A percentile compares a stretch with the other conserved stretches of the same genome.
Evolutionary conservation across 53 echinoderm and acorn worm species (phyloP).

Genomic region (Henricia sp.): DNA sequence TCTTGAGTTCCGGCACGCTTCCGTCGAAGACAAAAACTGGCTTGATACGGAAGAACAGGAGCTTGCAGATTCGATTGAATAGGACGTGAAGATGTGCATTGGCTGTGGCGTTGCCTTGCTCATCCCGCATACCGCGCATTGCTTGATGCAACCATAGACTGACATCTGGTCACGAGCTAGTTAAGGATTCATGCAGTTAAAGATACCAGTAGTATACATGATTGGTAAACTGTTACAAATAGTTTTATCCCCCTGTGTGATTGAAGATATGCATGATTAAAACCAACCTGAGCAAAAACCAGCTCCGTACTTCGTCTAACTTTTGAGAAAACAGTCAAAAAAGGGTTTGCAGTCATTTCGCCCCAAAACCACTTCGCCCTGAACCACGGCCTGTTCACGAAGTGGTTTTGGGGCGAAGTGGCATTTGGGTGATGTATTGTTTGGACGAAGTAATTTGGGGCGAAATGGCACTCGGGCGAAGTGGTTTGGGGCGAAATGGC

Average conservation of each 20-base stretch:
- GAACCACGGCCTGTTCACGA: too few relatives aligned
- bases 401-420: too few relatives aligned
- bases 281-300: too few relatives aligned
- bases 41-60: conserved; percentile 91
- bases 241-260: neutral
- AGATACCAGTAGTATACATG: neutral
- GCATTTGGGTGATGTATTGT: too few relatives aligned
- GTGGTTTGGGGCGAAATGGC: too few relatives aligned
- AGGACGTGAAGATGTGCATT: conserved; percentile 90
- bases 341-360: too few relatives aligned
- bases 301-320: too few relatives aligned
- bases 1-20: conserved; percentile 86
- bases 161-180: conserved; percentile 63
- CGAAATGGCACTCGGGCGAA: too few relatives aligned
- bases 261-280: neutral
- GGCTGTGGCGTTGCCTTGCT: conserved; percentile 45
- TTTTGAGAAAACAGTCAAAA: too few relatives aligned
- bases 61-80: conserved; percentile 93
- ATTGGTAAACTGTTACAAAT: too few relatives aligned
- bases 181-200: neutral
- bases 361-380: too few relatives aligned
- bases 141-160: conserved; percentile 97
- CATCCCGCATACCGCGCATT: conserved; percentile 83
- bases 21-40: conserved; percentile 99
- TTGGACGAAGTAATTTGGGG: too few relatives aligned